Conservation (phyloP, 2,113 vertebrate species). For the Rhinoderma darwinii region DNA sequence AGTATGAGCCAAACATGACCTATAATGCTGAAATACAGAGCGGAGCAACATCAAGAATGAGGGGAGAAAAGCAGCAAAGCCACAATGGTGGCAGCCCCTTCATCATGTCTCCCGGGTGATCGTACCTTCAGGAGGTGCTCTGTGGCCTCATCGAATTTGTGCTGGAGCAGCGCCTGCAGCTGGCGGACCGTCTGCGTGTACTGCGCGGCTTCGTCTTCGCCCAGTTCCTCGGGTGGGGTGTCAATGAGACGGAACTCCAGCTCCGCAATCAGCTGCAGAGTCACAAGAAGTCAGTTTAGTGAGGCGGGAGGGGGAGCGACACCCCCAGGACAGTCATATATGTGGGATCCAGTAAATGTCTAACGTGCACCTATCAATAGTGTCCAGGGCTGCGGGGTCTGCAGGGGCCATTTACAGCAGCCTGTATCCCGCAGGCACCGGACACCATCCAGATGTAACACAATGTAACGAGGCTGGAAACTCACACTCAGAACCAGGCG, state of each 20-base stretch:
- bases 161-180: constrained; percentile 77
- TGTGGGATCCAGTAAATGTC: neutral
- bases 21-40: neutral
- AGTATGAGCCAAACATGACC: too few species aligned
- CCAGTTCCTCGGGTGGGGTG: constrained; percentile 64
- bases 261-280: constrained; percentile 79
- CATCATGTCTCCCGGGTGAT: too few species aligned
- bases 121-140: constrained; percentile 84
- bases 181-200: constrained; percentile 74
- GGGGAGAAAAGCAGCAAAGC: too few species aligned
- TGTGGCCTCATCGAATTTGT: constrained; percentile 76
- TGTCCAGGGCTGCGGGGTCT: too few species aligned
- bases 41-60: too few species aligned
- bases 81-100: too few species aligned
- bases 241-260: constrained; percentile 78
- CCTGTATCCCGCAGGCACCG: neutral
- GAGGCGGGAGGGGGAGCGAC: neutral
- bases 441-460: too few species aligned
- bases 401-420: neutral
- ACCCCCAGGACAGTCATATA: neutral
- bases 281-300: neutral
- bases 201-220: constrained; percentile 58
- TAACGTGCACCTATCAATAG: too few species aligned
- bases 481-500: constrained; percentile 78
- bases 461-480: neutral